These are phyloP conservation scores for Melanostoma scalare DNA, from an alignment of 2,888 invertebrate species.

Conservation along the genomic window DNA sequence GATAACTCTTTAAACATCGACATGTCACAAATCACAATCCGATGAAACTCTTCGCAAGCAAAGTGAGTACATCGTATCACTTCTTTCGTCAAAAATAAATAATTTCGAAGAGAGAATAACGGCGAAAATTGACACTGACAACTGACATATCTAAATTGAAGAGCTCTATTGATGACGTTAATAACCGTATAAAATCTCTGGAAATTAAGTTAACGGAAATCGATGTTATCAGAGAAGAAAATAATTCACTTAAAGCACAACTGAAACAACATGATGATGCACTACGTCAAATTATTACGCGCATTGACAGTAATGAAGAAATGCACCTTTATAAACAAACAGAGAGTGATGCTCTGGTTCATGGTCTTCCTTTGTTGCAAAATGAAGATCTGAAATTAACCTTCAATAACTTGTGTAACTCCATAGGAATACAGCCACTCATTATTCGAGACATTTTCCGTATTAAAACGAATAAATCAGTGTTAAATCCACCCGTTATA, in stretches of 20 bases:
- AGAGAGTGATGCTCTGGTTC: neutral
- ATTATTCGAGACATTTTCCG: conserved; percentile 4
- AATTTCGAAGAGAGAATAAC: neutral
- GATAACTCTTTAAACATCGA: neutral
- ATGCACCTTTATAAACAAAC: too few species aligned
- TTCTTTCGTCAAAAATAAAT: neutral
- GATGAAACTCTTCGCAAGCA: neutral
- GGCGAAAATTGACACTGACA: neutral
- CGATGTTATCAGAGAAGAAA: too few species aligned
- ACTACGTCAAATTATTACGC: neutral
- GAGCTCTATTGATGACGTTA: conserved; percentile 10
- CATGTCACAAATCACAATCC: neutral
- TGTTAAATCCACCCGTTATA: conserved; percentile 1
- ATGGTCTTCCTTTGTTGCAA: conserved; percentile 6
- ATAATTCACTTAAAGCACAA: too few species aligned
- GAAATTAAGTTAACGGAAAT: neutral
- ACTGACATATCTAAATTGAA: neutral
- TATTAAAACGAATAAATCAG: neutral
- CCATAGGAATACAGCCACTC: neutral
- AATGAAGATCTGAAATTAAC: conserved; percentile 7
- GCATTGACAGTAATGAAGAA: conserved; percentile 4
- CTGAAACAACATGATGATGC: neutral
- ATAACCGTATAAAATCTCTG: neutral
- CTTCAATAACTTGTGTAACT: neutral
- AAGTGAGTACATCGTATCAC: too few species aligned